A percentile compares a stretch with the other conserved stretches of the same genome.
These are phyloP conservation scores for Sphaerophoria taeniata DNA, from an alignment of 2,888 invertebrate genomes.

Conservation along the genomic window DNA sequence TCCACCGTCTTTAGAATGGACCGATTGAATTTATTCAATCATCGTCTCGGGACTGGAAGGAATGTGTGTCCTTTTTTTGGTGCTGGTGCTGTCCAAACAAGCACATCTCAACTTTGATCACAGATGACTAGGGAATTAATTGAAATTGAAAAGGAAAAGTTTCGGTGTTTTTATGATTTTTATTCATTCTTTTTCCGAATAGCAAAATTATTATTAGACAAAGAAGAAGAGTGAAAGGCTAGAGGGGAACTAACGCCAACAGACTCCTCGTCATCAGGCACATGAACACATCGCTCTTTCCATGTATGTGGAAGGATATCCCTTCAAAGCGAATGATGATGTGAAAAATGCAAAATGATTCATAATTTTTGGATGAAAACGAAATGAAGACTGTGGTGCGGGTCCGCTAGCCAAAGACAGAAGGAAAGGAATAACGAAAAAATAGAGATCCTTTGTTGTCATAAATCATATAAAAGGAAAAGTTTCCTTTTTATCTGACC, in stretches of 20 bases:
- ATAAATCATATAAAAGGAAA: slow-evolving; percentile 44
- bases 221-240: slow-evolving; percentile 8
- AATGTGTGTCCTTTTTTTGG: slow-evolving; percentile 30
- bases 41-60: neutral
- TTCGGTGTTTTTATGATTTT: slow-evolving; percentile 29
- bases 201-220: slow-evolving; percentile 25
- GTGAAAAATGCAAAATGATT: slow-evolving; percentile 60
- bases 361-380: slow-evolving; percentile 24
- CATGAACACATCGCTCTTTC: neutral
- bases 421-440: neutral
- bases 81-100: slow-evolving; percentile 24
- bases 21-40: slow-evolving; percentile 31
- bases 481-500: slow-evolving; percentile 39
- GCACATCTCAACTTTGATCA: slow-evolving; percentile 58
- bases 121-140: slow-evolving; percentile 62
- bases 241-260: slow-evolving; percentile 14
- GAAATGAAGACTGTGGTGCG: slow-evolving; percentile 9
- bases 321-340: slow-evolving; percentile 31
- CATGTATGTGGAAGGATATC: neutral
- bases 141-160: slow-evolving; percentile 64
- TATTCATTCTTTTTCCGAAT: neutral
- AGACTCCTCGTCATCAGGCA: no score
- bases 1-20: neutral
- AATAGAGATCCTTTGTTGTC: slow-evolving; percentile 48
- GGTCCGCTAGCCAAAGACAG: neutral